phyloP scores from a whole-genome alignment of 2,113 vertebrate species.

The Rafetus swinhoei region DNA sequence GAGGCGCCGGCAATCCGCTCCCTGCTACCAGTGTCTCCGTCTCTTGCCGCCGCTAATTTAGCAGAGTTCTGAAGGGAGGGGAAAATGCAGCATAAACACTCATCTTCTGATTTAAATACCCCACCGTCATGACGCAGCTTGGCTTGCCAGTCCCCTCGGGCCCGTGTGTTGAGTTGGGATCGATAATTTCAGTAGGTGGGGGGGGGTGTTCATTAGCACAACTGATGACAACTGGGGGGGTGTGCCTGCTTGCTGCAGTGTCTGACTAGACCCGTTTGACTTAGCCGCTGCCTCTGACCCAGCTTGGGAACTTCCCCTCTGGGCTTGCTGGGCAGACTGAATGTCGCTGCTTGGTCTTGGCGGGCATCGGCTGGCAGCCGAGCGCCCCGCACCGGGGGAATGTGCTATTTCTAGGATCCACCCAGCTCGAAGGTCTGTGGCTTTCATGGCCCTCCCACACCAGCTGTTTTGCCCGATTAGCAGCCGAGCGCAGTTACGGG shows the following conservation, averaged over 20 bases:
- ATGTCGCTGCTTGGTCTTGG: not conserved
- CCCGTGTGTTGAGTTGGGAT: not conserved
- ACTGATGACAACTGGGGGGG: not conserved
- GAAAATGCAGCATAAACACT: not conserved
- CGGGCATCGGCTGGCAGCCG: not conserved
- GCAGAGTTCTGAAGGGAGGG: fast-evolving
- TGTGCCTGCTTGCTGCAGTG: not conserved
- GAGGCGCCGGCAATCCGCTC: not conserved
- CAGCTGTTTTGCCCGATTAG: not conserved
- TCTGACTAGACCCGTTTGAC: not conserved
- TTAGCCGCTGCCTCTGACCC: not conserved
- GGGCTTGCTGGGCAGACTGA: not conserved
- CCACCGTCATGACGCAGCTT: too few relatives aligned
- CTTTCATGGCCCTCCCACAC: not conserved
- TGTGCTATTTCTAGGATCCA: not conserved
- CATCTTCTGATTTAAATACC: too few relatives aligned
- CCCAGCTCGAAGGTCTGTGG: not conserved
- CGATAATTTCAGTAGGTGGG: not conserved
- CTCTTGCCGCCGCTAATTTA: not conserved
- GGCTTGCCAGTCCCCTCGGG: not conserved
- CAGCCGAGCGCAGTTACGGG: not conserved
- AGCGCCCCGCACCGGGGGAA: not conserved
- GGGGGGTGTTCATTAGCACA: fast-evolving
- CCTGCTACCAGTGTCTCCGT: not conserved
- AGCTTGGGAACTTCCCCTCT: not conserved